Conservation (phyloP, 2,797 vertebrate species). For the Balearica regulorum region DNA sequence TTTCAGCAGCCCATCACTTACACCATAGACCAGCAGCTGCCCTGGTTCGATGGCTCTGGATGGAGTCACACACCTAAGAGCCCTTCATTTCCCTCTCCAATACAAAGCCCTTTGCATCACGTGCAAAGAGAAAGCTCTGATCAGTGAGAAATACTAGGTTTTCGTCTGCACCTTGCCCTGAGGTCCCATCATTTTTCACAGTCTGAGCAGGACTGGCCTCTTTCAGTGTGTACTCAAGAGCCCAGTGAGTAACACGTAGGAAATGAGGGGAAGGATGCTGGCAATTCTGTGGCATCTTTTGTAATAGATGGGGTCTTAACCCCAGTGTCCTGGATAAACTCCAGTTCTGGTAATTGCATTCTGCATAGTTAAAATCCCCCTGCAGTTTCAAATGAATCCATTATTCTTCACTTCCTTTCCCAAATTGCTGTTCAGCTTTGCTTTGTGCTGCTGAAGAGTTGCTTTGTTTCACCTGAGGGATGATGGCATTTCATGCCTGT, state of each 20-base stretch:
- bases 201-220: background rate
- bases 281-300: slow-evolving; percentile 53
- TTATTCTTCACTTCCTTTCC: slow-evolving; percentile 62
- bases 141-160: background rate
- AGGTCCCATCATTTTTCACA: slow-evolving; percentile 5
- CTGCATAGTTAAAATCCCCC: slow-evolving; percentile 59
- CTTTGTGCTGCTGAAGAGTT: slow-evolving; percentile 48
- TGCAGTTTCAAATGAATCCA: slow-evolving; percentile 55
- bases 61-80: background rate
- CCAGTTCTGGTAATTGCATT: slow-evolving; percentile 64
- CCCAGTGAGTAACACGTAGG: background rate
- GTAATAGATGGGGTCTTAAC: slow-evolving; percentile 57
- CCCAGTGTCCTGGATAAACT: slow-evolving; percentile 59
- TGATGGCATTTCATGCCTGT: slow-evolving; percentile 45
- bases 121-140: background rate
- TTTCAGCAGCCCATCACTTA: background rate
- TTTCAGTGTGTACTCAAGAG: background rate
- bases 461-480: slow-evolving; percentile 66
- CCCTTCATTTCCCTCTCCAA: background rate
- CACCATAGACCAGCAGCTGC: background rate
- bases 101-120: background rate
- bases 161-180: background rate
- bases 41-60: background rate
- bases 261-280: slow-evolving; percentile 38
- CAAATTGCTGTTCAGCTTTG: slow-evolving; percentile 36